phyloP scores from a whole-genome alignment of 1,140 invertebrate genomes.

The Diprion similis region DNA sequence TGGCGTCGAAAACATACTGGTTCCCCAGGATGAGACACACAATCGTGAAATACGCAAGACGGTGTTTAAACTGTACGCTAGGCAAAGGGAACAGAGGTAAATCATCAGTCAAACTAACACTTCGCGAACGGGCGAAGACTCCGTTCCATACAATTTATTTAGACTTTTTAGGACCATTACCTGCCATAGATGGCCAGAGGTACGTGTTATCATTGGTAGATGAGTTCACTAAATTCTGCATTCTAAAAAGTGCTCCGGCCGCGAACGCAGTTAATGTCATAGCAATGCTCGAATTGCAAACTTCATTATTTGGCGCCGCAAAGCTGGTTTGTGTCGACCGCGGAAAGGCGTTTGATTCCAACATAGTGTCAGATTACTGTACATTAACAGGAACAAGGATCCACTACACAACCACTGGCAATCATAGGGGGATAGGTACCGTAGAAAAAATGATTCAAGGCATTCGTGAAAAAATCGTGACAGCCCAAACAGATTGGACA shows the following conservation, averaged over 20 bases:
- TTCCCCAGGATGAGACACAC: conserved; percentile 35
- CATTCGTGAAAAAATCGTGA: background rate
- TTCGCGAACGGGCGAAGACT: conserved; percentile 4
- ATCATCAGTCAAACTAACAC: conserved; percentile 33
- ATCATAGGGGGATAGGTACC: background rate
- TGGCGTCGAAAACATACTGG: conserved; percentile 24
- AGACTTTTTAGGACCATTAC: conserved; percentile 3
- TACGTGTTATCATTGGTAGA: conserved; percentile 22
- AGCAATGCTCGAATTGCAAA: conserved; percentile 22
- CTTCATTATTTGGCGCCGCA: conserved; percentile 10
- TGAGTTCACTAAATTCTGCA: conserved; percentile 21
- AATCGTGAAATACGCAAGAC: conserved; percentile 35
- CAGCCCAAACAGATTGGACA: background rate
- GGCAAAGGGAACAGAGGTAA: conserved; percentile 27
- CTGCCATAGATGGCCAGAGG: background rate
- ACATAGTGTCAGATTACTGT: background rate
- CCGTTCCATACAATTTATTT: background rate
- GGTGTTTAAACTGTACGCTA: conserved; percentile 37
- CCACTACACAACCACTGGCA: background rate
- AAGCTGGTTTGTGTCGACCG: background rate
- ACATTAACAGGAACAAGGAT: background rate
- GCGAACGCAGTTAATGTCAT: conserved; percentile 14
- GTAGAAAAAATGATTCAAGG: background rate
- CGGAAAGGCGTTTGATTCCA: background rate
- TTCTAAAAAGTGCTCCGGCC: conserved; percentile 27